These are phyloP conservation scores for Macroramphosus scolopax DNA, from an alignment of 2,797 vertebrate species.

Conservation along the genomic window DNA sequence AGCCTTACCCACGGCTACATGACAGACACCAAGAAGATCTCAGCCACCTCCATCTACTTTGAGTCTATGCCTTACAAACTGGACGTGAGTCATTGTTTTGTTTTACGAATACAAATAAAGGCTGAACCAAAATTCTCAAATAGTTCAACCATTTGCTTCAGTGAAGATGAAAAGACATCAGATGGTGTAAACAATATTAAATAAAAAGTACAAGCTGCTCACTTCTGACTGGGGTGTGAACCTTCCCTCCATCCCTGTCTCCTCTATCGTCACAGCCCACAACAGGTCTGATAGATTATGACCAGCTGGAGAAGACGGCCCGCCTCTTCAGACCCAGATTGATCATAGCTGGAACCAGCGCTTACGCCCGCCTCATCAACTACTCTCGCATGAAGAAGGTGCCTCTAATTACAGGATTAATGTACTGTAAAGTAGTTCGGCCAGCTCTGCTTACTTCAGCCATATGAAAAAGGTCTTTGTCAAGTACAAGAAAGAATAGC, in stretches of 20 bases:
- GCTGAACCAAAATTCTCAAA: background rate
- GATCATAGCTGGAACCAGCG: conserved; percentile 84
- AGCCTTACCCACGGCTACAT: conserved; percentile 94
- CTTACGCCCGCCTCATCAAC: conserved; percentile 85
- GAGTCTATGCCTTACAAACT: conserved; percentile 95
- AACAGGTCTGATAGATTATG: conserved; percentile 83
- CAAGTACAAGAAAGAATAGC: no score
- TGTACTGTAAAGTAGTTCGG: no score
- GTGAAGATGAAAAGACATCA: background rate
- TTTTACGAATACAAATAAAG: background rate
- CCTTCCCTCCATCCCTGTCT: background rate
- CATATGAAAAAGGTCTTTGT: no score
- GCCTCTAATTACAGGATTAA: background rate
- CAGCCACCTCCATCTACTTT: conserved; percentile 93
- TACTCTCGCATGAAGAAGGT: conserved; percentile 83
- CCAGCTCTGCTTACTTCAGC: no score
- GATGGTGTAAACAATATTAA: no score
- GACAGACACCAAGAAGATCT: conserved; percentile 87
- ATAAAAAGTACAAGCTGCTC: no score
- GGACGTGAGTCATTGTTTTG: conserved; percentile 90
- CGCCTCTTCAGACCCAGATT: conserved; percentile 83
- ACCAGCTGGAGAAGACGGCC: conserved; percentile 79
- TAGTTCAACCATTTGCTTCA: no score
- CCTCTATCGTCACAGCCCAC: conserved; percentile 28
- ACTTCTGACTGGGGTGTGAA: background rate